Base-by-base conservation (phyloP, 2,888 invertebrate genomes). In the Candidula unifasciata region DNA sequence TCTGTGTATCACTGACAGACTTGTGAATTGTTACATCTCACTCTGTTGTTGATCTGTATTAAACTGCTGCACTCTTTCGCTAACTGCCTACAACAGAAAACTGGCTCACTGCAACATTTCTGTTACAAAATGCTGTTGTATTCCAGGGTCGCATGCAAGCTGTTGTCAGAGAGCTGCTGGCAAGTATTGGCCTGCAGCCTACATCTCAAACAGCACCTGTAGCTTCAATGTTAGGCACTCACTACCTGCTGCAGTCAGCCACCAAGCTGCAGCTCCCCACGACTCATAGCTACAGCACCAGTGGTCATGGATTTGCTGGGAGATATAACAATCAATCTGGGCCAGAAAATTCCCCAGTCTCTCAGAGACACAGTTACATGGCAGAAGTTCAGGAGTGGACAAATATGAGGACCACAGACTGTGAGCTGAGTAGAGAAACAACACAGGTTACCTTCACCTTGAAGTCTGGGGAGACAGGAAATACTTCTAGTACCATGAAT, bases 401-500 rank as follows among this genome's bases (percentile, higher is more conserved):
- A 3, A 54, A 60, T 44, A 52, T 33, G 35, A 57, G 54, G n/a
- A 74, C 35, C 8, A 64, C 24, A 8, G 6, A 60, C 8, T 57
- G 57, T n/a, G n/a, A 54, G 18, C 27, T 74, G 44, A 80, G 64
- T 66, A 66, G 30, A 21, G 54, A 80, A 24, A 27, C 78, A 27
- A 64, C 69, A 27, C 73, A 79, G 24, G 44, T 44, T 44, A 84
- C 74, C 33, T 84, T 80, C 35, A 86, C 86, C 24, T 80, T 80
- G 57, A 80, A 85, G 54, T 87, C 87, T 84, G 86, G 73, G 2
- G 80, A 82, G 44, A 88, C 87, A n/a, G 84, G 80, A 0, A 86
- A 87, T 37, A 68, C 86, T 6, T 78, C 85, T 44, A 86, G 86
- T 54, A 88, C 88, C 10, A 83, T 86, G 35, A 80, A 80, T 16